Evolutionary conservation across 2,113 vertebrate species (phyloP).

Genomic region (Willisornis vidua): DNA sequence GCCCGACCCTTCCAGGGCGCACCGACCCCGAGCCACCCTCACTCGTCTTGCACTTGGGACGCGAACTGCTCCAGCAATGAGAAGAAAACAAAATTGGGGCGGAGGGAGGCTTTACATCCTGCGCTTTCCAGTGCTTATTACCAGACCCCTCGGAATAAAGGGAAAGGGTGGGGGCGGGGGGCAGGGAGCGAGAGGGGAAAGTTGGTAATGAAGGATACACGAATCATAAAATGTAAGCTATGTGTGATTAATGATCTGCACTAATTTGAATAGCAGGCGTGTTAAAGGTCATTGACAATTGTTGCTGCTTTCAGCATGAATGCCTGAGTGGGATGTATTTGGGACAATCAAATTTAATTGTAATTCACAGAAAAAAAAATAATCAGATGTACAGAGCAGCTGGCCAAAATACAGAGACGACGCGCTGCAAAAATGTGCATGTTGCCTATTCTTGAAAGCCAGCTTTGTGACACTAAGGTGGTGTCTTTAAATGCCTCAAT

Average conservation of each 20-base stretch:
- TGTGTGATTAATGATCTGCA: conserved; percentile 62
- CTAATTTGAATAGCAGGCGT: conserved; percentile 67
- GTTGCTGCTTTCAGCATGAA: conserved; percentile 68
- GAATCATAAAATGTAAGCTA: conserved; percentile 66
- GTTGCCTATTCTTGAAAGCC: neutral
- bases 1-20: neutral
- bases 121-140: neutral
- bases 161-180: neutral
- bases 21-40: neutral
- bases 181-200: neutral
- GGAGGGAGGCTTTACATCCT: neutral
- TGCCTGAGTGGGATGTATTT: conserved; percentile 57
- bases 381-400: neutral
- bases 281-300: conserved; percentile 72
- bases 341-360: conserved; percentile 54
- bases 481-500: neutral
- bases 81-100: neutral
- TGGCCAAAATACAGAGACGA: neutral
- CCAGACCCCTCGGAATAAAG: neutral
- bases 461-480: neutral
- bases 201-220: conserved; percentile 57
- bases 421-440: neutral
- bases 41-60: conserved; percentile 6
- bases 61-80: neutral
- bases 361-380: neutral